Base-by-base conservation (phyloP, 2,797 vertebrate genomes). In the Parauchenoglanis ngamensis region DNA sequence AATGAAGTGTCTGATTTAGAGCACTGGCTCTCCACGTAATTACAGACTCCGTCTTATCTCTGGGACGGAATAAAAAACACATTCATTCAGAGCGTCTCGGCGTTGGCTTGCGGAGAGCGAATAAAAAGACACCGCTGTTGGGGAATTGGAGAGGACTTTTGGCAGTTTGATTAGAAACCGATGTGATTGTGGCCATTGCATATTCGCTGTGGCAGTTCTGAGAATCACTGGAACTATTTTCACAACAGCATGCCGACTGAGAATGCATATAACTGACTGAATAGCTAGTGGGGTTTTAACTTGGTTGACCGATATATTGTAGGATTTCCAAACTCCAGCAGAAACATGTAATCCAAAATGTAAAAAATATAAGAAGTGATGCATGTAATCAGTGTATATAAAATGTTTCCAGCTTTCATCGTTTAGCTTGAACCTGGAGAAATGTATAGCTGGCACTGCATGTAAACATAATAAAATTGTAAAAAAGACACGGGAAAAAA, bases 1-100 rank as follows among this genome's bases (percentile, higher is more conserved):
- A 96, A 95, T 95, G 95, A 96, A 96, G 96, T 96, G 96, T 96
- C 97, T 96, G 97, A 98, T 97, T 97, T 95, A 95, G 96, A 94
- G 94, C 92, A 92, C 96, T 96, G 96, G 89, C 96, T 96, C 95
- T 97, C 97, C 95, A 95, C 96, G 96, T 96, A 97, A 97, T 96
- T 96, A 97, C 95, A 96, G 95, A 93, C 93, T 88, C 87, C 88
- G 84, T 94, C 93, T 94, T 96, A 96, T 97, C 96, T 97, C 89
- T 90, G 96, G 96, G 96, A 96, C 95, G 94, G 96, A 95, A 94
- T 95, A 94, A 94, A 96, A 95, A 95, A 95, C 95, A 94, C 94
- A 95, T 95, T 96, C 95, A 95, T 93, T 95, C 93, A 94, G 95
- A 93, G 93, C 95, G 94, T 94, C 85, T 92, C 86, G 61, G 88